Evolutionary conservation across 2,888 invertebrate genomes (phyloP).

Genomic region (Isoperla grammatica): DNA sequence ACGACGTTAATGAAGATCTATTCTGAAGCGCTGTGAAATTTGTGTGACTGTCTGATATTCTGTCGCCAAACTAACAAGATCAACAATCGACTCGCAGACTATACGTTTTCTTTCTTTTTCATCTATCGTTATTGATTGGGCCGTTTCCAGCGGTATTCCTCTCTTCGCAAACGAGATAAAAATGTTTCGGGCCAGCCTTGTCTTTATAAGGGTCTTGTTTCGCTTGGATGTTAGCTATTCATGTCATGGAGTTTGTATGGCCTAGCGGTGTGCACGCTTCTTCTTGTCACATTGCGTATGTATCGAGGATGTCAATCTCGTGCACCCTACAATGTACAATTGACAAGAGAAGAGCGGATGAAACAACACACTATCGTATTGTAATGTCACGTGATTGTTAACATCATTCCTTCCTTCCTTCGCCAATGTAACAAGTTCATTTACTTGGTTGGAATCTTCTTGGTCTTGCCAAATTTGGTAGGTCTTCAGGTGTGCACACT

Average conservation of each 20-base stretch:
- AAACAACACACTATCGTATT: conserved; percentile 4
- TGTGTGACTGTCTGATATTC: conserved; percentile 21
- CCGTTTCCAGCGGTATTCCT: conserved; percentile 4
- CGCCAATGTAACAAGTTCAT: conserved; percentile 13
- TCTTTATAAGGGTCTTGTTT: conserved; percentile 14
- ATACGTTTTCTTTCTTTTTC: neutral
- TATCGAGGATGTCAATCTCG: conserved; percentile 24
- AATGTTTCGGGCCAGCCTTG: conserved; percentile 14
- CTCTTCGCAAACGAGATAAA: conserved; percentile 9
- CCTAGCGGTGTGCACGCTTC: conserved; percentile 5
- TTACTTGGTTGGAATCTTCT: neutral
- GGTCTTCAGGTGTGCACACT: no score
- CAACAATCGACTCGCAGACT: neutral
- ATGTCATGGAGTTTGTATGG: conserved; percentile 1
- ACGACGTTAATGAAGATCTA: conserved; percentile 21
- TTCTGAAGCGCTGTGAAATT: conserved; percentile 17
- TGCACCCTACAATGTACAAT: conserved; percentile 12
- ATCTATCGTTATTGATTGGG: conserved; percentile 7
- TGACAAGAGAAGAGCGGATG: conserved; percentile 5
- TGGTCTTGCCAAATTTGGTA: no score
- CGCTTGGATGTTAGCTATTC: conserved; percentile 7
- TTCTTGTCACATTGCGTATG: conserved; percentile 20
- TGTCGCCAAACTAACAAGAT: conserved; percentile 9
- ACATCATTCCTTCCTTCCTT: conserved; percentile 16
- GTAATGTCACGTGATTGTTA: conserved; percentile 5